These are phyloP conservation scores for Acanthopleura granulata DNA, from an alignment of 2,888 invertebrate species.

Conservation along the genomic window DNA sequence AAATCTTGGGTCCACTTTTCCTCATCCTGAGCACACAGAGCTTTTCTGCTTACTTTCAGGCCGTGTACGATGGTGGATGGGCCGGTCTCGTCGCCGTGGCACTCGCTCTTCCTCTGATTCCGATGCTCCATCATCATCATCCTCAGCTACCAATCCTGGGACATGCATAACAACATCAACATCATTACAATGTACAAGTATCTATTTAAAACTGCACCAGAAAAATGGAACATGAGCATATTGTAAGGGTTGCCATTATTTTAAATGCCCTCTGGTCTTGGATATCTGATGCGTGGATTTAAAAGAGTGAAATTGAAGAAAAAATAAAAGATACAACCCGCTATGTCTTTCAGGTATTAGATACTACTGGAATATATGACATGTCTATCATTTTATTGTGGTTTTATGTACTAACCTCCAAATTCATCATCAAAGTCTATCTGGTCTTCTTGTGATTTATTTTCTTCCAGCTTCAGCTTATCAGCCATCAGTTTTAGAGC, in stretches of 20 bases:
- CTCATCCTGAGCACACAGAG: too few species aligned
- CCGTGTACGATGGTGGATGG: constrained; percentile 16
- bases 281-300: too few species aligned
- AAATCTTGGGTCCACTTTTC: not conserved
- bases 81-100: constrained; percentile 13
- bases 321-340: too few species aligned
- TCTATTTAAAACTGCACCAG: too few species aligned
- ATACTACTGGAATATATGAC: too few species aligned
- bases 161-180: not conserved
- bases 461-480: constrained; percentile 74
- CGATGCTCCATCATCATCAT: constrained; percentile 18
- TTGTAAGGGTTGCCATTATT: too few species aligned
- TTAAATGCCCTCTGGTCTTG: too few species aligned
- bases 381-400: too few species aligned
- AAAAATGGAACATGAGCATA: too few species aligned
- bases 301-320: too few species aligned
- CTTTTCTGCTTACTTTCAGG: constrained; percentile 16
- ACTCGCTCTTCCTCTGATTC: constrained; percentile 12
- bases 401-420: not conserved
- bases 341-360: too few species aligned
- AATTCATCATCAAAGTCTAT: constrained; percentile 38
- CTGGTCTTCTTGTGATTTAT: constrained; percentile 38
- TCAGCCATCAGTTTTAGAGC: constrained; percentile 74
- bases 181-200: too few species aligned
- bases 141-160: not conserved